These are phyloP conservation scores for Aphidius colemani DNA, from an alignment of 2,888 invertebrate species.

Conservation along the genomic window DNA sequence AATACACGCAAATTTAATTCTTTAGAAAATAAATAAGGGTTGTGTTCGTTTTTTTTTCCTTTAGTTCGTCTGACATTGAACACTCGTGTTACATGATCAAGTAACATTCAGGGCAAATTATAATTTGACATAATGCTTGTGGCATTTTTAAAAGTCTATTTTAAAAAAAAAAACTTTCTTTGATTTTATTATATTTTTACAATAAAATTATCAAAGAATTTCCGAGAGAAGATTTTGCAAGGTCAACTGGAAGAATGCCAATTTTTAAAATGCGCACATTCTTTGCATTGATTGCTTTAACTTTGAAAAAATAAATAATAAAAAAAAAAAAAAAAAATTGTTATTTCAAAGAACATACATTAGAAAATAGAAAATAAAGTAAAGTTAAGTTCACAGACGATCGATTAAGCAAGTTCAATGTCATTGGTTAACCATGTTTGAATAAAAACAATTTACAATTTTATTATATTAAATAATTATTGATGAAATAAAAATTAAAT, in stretches of 20 bases:
- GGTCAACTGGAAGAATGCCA: neutral
- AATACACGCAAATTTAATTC: too few relatives aligned
- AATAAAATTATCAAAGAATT: neutral
- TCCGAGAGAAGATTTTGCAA: neutral
- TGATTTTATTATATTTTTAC: neutral
- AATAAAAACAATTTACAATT: too few relatives aligned
- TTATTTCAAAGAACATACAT: too few relatives aligned
- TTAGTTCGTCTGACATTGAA: neutral
- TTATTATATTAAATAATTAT: too few relatives aligned
- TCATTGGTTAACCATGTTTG: neutral
- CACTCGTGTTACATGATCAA: neutral
- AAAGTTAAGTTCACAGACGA: neutral
- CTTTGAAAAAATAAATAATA: too few relatives aligned
- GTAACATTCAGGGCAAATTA: neutral
- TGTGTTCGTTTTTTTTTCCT: neutral
- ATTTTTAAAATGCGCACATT: constrained; percentile 6
- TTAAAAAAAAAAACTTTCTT: neutral
- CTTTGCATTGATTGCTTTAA: neutral
- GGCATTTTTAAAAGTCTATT: too few relatives aligned
- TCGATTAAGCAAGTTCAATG: constrained; percentile 15
- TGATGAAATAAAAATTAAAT: too few relatives aligned
- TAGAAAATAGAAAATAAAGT: too few relatives aligned
- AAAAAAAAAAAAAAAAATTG: too few relatives aligned
- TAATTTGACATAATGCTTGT: too few relatives aligned
- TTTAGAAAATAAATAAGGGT: too few relatives aligned